Base-by-base conservation (phyloP, 2,113 vertebrate species). In the Melanerpes formicivorus region DNA sequence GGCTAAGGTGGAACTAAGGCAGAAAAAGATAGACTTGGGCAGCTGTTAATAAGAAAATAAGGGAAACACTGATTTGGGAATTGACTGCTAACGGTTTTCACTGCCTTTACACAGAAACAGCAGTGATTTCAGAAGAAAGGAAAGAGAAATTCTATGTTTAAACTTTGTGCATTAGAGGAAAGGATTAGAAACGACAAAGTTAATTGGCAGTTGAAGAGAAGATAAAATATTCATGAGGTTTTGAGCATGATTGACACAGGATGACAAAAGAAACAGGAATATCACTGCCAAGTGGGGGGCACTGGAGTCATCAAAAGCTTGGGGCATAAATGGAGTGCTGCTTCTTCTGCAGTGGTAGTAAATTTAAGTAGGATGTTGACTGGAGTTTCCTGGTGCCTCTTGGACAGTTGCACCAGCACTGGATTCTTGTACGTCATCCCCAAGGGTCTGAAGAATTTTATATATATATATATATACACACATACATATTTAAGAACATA, bases 61-160 rank as follows among this genome's bases (percentile, higher is more conserved):
- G n/a, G 10, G 30, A 58, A 55, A 69, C 2, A 4, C 26, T n/a
- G 9, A 0, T 0, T 63, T 26, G 5, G 14, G 10, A 59, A 22
- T n/a, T 34, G 14, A 15, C 29, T 63, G 0, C 23, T 76, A 21
- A 44, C 7, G 11, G 9, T 77, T 70, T 91, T 87, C 55, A 37
- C n/a, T 66, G 46, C n/a, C 9, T 6, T 77, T 59, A 11, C 19
- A 40, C 25, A 55, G 23, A 72, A 84, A 32, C 6, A 59, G 52
- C 11, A 64, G 3, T 37, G 7, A 11, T 50, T 91, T 52, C 30
- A 50, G 16, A 55, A 50, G 32, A 63, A 59, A 55, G 12, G 54
- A 34, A 69, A 27, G 23, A 79, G 8, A 90, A 92, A 48, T 58
- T 62, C 4, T 58, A 10, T 59, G 55, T 85, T 73, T 16, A 40